Evolutionary conservation across 2,888 invertebrate genomes (phyloP), one percentile per base, ranked within the genome.

Genomic region (Emmelina monodactyla): DNA sequence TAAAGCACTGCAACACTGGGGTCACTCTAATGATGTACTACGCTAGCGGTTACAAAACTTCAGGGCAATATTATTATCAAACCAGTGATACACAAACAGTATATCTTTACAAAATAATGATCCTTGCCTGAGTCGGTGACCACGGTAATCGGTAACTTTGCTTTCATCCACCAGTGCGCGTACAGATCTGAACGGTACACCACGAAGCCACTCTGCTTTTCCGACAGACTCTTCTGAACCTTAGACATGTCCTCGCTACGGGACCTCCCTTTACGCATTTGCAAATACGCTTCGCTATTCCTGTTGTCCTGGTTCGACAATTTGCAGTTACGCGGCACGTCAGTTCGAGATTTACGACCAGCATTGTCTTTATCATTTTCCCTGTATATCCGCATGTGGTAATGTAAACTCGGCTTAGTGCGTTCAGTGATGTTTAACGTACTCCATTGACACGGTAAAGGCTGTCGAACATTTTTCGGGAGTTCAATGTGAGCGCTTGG

Each of bases 81-180:
- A 79, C 73, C 70, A 69, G 65, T 73, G 76, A 75, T 67, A 65
- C 75, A 76, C 73, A 75, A 69, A 71, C 70, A 78, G 76, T 73
- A 68, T 72, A 59, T 68, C 76, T 78, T 78, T 75, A 78, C 78
- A 78, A 78, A 76, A 67, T 66, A 82, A 59, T 81, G 65, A 62
- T 85, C 75, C 69, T 85, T 83, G 67, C 82, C 84, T 62, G 82
- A 78, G 78, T 79, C 75, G 70, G 65, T 75, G 78, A 80, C 75
- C 68, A 85, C 83, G 53, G 79, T 82, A 48, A 82, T 83, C 45
- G 90, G 90, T 61, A 91, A 83, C 59, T 88, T 88, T 61, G 90
- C 91, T 83, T 93, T 93, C 81, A 92, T 87, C 92, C 92, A 93
- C 93, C 93, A 93, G 79, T 93, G 93, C 44, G 92, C 92, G 69